Base-by-base conservation (phyloP, 1,140 invertebrate genomes). In the Zaprionus taronus region DNA sequence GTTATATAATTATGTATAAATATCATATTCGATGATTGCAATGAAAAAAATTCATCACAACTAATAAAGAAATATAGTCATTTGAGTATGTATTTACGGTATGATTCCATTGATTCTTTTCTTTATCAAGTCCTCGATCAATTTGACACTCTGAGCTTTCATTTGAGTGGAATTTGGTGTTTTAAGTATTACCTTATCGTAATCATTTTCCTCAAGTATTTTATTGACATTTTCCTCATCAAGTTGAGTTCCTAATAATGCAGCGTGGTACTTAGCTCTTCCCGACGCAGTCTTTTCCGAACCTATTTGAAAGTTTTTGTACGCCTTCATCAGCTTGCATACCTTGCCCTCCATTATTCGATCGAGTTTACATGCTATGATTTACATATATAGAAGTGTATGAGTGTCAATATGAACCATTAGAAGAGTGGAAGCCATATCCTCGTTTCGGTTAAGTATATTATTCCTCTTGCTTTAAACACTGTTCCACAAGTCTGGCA, bases 131-230 rank as follows among this genome's bases (percentile, higher is more conserved):
- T 11, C 84, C 80, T 6, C 92, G 81, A 22, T 66, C 5, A 92
- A 28, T 63, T 80, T 79, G 22, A 77, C 84, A 68, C 91, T 92
- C 34, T 82, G 77, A 1, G 78, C 68, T 63, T 92, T 92, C 1
- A 92, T 81, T 64, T 89, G 80, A 15, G 91, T 91, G 20, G 86
- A 80, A 71, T 79, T 92, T 0, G 86, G 91, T 22, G 89, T 72
- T 78, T 76, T 83, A 41, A 77, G 78, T 62, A 77, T 62, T 24
- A 2, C 22, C 22, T 24, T 24, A 4, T 24, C 2, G 22, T 24
- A 24, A 24, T 24, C 22, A 24, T 24, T 4, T 24, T 24, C 22
- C 22, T 24, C 22, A 24, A 2, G 2, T 24, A 24, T 22, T 22
- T 22, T 22, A 22, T 24, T 4, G 22, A 4, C 5, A 26, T 26